Percentiles rank a stretch among this genome's conserved stretches.
These are phyloP conservation scores for Peromyscus leucopus DNA, from an alignment of 2,113 vertebrate species.

Conservation along the genomic window DNA sequence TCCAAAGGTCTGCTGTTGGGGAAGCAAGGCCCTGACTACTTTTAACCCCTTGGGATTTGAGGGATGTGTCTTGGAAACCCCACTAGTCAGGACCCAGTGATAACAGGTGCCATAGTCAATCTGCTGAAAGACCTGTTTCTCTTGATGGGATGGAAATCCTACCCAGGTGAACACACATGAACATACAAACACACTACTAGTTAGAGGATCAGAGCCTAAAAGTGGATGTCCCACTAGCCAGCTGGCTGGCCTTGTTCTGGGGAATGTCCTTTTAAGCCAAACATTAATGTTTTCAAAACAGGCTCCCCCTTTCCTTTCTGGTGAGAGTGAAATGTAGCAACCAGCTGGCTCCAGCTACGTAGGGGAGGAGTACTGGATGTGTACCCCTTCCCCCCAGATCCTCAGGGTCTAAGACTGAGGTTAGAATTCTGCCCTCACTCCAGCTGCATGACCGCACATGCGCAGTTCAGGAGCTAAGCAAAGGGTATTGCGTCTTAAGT, in stretches of 20 bases:
- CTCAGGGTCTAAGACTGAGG: neutral
- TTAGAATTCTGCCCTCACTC: no score
- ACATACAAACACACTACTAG: neutral
- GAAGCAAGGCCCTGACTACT: neutral
- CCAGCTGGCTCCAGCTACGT: neutral
- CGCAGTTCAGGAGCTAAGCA: no score
- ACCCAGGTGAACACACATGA: neutral
- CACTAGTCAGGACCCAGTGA: neutral
- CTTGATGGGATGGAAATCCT: neutral
- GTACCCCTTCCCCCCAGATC: neutral
- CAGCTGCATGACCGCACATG: no score
- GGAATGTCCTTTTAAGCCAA: conserved; percentile 6
- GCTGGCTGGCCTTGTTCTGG: neutral
- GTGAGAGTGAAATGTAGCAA: neutral
- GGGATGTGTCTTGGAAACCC: neutral
- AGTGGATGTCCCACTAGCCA: neutral
- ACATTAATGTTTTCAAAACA: neutral
- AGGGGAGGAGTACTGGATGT: neutral
- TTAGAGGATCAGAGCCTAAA: neutral
- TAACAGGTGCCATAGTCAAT: neutral
- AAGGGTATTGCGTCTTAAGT: no score
- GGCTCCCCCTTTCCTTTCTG: neutral
- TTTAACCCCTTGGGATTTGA: neutral
- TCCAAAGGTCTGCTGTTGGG: neutral
- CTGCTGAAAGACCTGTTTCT: neutral